Conservation (phyloP, 2,113 vertebrate species). For the Machaerirhynchus nigripectus region DNA sequence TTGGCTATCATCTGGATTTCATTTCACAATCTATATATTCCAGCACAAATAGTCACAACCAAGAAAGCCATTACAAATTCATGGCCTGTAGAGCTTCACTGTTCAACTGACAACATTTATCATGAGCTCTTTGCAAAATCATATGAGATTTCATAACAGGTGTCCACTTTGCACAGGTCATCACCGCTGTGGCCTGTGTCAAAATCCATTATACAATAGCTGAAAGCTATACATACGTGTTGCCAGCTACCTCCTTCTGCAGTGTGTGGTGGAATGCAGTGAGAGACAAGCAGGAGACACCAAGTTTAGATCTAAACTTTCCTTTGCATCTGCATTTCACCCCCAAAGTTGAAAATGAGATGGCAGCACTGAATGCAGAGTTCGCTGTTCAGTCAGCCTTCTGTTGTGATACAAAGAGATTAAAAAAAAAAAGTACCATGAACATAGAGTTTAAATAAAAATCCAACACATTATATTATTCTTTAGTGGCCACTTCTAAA, state of each 20-base stretch:
- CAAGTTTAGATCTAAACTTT: neutral
- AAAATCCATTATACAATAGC: conserved; percentile 46
- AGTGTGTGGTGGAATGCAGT: neutral
- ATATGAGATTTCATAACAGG: conserved; percentile 61
- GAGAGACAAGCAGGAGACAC: neutral
- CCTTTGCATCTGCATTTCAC: neutral
- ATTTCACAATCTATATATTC: conserved; percentile 3
- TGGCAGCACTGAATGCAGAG: neutral
- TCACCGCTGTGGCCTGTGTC: conserved; percentile 41
- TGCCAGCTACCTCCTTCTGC: conserved; percentile 20
- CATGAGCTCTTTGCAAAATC: conserved; percentile 55
- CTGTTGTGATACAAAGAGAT: neutral
- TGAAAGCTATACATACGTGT: neutral
- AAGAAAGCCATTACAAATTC: conserved; percentile 53
- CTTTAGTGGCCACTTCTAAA: conserved; percentile 3
- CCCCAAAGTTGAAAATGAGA: neutral
- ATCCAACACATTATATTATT: neutral
- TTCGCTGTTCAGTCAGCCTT: neutral
- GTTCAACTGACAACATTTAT: conserved; percentile 57
- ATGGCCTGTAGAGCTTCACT: conserved; percentile 20
- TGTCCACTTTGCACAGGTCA: conserved; percentile 47
- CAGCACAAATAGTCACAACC: neutral
- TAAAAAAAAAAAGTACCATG: neutral
- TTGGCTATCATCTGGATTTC: conserved; percentile 25
- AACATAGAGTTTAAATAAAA: conserved; percentile 27